Base-by-base conservation (phyloP, 2,888 invertebrate genomes). In the Notocelia uddmanniana region DNA sequence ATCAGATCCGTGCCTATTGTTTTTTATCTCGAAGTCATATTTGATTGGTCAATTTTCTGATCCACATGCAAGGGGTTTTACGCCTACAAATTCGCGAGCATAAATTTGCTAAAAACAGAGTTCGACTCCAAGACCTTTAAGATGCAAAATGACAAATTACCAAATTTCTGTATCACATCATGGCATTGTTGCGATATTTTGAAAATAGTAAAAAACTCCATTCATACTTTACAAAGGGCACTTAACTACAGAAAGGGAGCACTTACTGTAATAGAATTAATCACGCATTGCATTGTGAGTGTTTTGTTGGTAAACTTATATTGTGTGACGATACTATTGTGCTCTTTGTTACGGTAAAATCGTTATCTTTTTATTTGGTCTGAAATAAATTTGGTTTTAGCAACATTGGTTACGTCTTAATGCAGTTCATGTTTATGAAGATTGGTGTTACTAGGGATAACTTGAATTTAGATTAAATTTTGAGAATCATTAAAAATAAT, bases 221-320 rank as follows among this genome's bases (percentile, higher is more conserved):
- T 69, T 58, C 41, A 74, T 18, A 64, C 74, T 69, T 74, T 74
- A 79, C 80, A 79, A 79, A 77, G 79, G 76, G 77, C 77, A 77
- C 77, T 79, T 75, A 74, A 74, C 80, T 83, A 69, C 45, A 73
- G 62, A 83, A 80, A 75, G 84, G 86, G 86, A 85, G 85, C 85
- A 87, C 84, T 87, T 86, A 88, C 81, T 59, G 68, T 82, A 89
- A 85, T 83, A 79, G 84, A 89, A 92, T 91, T 91, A 91, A 92
- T 92, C 92, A 91, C 88, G 88, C 85, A 83, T 83, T 82, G 79
- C 83, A 84, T 84, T 88, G 86, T 87, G 84, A 81, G 79, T 79
- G 76, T 84, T 85, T 82, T 93, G 93, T 92, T 92, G 91, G 92
- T 90, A 93, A 91, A 93, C 93, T 92, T 83, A 81, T 78, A 76